Percentiles rank a stretch among this genome's conserved stretches.
Conservation (phyloP, 2,113 vertebrate species). For the Megaptera novaeangliae region DNA sequence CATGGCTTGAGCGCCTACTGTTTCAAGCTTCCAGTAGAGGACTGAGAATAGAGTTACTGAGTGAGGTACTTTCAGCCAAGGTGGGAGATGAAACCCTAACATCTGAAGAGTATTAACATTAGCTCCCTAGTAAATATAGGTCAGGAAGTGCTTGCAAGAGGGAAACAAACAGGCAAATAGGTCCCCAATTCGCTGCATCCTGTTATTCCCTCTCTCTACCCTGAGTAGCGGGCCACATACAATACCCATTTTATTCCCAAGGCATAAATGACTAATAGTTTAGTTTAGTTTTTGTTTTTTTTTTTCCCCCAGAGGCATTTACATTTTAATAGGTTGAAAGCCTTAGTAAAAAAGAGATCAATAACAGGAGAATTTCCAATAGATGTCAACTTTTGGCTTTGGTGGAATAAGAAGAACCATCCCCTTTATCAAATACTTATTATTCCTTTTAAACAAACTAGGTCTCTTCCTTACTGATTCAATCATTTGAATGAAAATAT, state of each 20-base stretch:
- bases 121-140: background rate
- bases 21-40: conserved; percentile 6
- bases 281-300: background rate
- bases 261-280: background rate
- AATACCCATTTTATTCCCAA: background rate
- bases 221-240: background rate
- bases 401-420: background rate
- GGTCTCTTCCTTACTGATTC: background rate
- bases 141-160: background rate
- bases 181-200: background rate
- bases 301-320: background rate
- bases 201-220: background rate
- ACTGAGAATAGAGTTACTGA: background rate
- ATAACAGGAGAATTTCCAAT: background rate
- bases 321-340: background rate
- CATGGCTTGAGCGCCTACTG: background rate
- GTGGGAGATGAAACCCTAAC: background rate
- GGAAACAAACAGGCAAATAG: background rate
- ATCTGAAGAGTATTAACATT: background rate
- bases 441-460: conserved; percentile 27
- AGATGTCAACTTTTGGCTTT: background rate
- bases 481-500: background rate
- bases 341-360: background rate
- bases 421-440: conserved; percentile 15
- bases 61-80: conserved; percentile 23